Base-by-base conservation (phyloP, 2,113 vertebrate species). In the Gadus macrocephalus region DNA sequence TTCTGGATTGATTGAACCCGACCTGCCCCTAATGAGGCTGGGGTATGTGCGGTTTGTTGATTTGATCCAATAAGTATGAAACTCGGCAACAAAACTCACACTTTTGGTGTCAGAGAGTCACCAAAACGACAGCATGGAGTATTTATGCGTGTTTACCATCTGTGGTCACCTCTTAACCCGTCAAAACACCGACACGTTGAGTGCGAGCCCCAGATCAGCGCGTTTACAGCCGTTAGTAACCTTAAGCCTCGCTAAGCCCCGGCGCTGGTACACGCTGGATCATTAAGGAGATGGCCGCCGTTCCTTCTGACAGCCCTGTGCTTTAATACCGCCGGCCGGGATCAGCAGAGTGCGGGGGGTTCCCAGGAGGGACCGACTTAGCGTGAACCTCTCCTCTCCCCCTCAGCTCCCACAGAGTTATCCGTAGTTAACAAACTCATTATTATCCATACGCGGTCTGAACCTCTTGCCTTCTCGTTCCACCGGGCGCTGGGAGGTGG, bases 231-330 rank as follows among this genome's bases (percentile, higher is more conserved):
- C 78, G 84, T 87, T 89, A 88, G 84, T 86, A 67, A 83, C 66
- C 76, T 69, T 89, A 89, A 91, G 82, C 87, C 78, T 3, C 17
- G 38, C 20, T 88, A 87, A 91, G 86, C 90, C 80, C 78, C 81
- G 9, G 76, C 64, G 70, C 73, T 42, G 4, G 78, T 79, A 71
- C 76, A 82, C 78, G 82, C 84, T 84, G 85, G 83, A 87, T 89
- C 86, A 85, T 86, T 88, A 88, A 88, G 79, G 79, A 87, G 83
- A 87, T 81, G 67, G 66, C 62, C 8, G 81, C 42, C 85, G 86
- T 91, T 90, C 72, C 77, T 82, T 87, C 83, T 74, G 79, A 89
- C 86, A 85, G 86, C 56, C 16, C 59, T 70, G 81, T 35, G 31
- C 31, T 35, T 35, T 35, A 35, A 35, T 35, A 35, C 31, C 6